Conservation (phyloP, 2,797 vertebrate genomes). For the Rhinogobio ventralis region DNA sequence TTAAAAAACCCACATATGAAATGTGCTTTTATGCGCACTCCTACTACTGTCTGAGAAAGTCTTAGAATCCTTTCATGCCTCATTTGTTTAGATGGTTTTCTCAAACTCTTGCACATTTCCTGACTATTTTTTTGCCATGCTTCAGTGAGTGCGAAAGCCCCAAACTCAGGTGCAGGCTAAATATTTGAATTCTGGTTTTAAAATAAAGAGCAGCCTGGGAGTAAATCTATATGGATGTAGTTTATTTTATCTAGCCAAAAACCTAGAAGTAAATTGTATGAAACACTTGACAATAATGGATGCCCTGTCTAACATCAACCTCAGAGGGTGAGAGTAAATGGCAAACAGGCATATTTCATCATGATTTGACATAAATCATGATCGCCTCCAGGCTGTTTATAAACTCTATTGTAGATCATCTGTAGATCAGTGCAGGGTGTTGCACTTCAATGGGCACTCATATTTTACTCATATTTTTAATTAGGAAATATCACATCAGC, state of each 20-base stretch:
- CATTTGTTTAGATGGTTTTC: constrained; percentile 42
- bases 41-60: neutral
- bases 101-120: constrained; percentile 26
- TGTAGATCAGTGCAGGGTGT: constrained; percentile 17
- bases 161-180: constrained; percentile 21
- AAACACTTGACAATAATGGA: constrained; percentile 31
- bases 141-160: constrained; percentile 15
- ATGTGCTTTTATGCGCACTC: constrained; percentile 11
- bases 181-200: constrained; percentile 34
- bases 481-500: neutral
- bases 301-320: constrained; percentile 23
- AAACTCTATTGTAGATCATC: constrained; percentile 22
- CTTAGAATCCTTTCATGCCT: constrained; percentile 28
- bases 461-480: constrained; percentile 16
- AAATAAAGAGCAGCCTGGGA: neutral
- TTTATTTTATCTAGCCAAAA: constrained; percentile 36
- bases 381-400: constrained; percentile 30
- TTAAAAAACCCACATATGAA: constrained; percentile 11
- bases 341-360: constrained; percentile 38
- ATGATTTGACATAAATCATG: constrained; percentile 28
- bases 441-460: constrained; percentile 15
- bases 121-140: constrained; percentile 13
- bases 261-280: constrained; percentile 34
- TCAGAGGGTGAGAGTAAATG: constrained; percentile 8
- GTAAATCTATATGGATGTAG: constrained; percentile 28